Percentiles rank a stretch among this genome's conserved stretches.
Evolutionary conservation across 2,113 vertebrate genomes (phyloP).

Genomic region (Tetrax tetrax): DNA sequence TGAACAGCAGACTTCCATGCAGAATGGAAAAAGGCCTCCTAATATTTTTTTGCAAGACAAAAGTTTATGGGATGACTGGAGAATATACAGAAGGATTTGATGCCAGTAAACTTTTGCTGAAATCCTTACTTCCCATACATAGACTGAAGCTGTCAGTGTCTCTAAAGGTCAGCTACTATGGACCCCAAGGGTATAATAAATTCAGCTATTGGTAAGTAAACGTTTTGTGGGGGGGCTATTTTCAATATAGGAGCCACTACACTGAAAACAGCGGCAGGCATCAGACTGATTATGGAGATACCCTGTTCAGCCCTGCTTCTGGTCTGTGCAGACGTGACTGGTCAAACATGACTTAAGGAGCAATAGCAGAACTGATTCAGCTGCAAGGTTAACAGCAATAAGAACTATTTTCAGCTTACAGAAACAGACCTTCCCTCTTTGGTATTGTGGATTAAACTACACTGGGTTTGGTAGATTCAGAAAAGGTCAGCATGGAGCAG

Average conservation of each 20-base stretch:
- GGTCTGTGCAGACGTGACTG: not conserved
- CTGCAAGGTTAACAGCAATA: not conserved
- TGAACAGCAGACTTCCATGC: not conserved
- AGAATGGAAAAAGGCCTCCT: not conserved
- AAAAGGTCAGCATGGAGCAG: not conserved
- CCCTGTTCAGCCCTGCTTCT: not conserved
- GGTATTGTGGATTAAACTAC: not conserved
- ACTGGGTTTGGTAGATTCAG: not conserved
- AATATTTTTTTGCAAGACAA: not conserved
- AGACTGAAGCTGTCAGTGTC: not conserved
- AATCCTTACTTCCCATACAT: not conserved
- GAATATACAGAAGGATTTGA: not conserved
- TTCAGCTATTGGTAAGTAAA: not conserved
- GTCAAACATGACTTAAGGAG: not conserved
- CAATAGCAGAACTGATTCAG: not conserved
- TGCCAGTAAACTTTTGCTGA: not conserved
- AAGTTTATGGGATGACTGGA: not conserved
- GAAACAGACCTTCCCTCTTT: conserved; percentile 34
- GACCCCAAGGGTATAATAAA: not conserved
- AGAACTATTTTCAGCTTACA: not conserved
- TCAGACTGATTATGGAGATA: not conserved
- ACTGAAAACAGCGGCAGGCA: accelerated
- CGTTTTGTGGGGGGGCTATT: accelerated
- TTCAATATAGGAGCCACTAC: not conserved
- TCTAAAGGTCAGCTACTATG: not conserved